A percentile compares a stretch with the other conserved stretches of the same genome.
Evolutionary conservation across 2,888 invertebrate genomes (phyloP).

Genomic region (Seira sanloemensis): DNA sequence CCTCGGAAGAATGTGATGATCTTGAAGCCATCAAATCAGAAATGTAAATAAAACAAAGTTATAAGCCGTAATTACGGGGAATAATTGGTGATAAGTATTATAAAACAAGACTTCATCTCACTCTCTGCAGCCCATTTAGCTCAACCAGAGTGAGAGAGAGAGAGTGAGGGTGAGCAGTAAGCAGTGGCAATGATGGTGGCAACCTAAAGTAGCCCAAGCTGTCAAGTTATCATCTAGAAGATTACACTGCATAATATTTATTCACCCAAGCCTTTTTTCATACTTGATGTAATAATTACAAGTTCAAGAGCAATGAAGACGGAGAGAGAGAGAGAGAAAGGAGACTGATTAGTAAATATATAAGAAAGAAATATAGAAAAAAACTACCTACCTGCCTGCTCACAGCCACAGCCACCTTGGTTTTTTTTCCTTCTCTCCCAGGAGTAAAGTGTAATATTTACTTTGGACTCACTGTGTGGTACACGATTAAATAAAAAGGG

Average conservation of each 20-base stretch:
- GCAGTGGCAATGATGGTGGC: neutral
- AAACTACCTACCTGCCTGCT: constrained; percentile 38
- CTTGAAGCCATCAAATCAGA: constrained; percentile 49
- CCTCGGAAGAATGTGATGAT: no score
- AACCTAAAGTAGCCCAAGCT: constrained; percentile 39
- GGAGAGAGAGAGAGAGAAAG: constrained; percentile 21
- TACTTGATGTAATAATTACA: constrained; percentile 58
- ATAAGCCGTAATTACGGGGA: constrained; percentile 57
- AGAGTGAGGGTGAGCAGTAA: constrained; percentile 18
- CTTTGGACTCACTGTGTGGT: neutral
- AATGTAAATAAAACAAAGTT: constrained; percentile 58
- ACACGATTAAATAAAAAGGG: neutral
- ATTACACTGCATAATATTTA: constrained; percentile 49
- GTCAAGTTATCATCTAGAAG: constrained; percentile 52
- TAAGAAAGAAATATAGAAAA: no score
- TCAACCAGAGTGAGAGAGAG: neutral
- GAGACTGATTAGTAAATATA: constrained; percentile 46
- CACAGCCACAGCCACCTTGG: constrained; percentile 42
- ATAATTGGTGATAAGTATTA: constrained; percentile 63
- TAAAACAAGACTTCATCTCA: constrained; percentile 58
- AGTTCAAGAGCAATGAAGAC: constrained; percentile 41
- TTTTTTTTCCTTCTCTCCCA: constrained; percentile 36
- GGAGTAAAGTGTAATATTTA: constrained; percentile 43
- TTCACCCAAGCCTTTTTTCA: neutral
- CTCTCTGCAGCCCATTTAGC: constrained; percentile 7